Evolutionary conservation across 1,140 invertebrate species (phyloP), one percentile per base, ranked within the genome.

Genomic region (Luehdorfia chinensis): DNA sequence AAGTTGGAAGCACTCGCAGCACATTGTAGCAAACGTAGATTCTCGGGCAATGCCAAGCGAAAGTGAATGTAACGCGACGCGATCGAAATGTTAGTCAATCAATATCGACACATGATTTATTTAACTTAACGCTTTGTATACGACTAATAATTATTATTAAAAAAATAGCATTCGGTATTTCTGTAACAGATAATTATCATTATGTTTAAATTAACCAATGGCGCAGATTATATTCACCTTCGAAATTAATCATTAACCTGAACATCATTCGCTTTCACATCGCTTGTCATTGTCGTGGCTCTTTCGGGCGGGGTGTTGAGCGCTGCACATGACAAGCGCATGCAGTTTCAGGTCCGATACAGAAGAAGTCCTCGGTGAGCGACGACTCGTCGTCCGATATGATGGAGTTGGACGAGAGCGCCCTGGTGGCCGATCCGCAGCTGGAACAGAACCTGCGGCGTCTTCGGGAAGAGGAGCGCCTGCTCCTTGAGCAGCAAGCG

Each of bases 311-410:
- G 2, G 14, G 8, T 16, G 4, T 5, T n/a, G 39, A 28, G 25
- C n/a, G 25, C 39, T 43, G 30, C 14, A 48, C 12, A 28, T 30
- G 12, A n/a, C 8, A 30, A 33, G 32, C 13, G 16, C 25, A 7
- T 34, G 16, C 93, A 96, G 91, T 94, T 95, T 87, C 92, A 83
- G 81, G 81, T 12, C 78, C 81, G 19, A 83, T 85, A 28, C 55
- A 57, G 21, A 85, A 95, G 89, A 96, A 96, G 89, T 95, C 95
- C 81, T 94, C 93, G 75, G 95, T 95, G 66, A 91, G 96, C 80
- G 96, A 95, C 61, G 96, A 97, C 84, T 97, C 95, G 47, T 95
- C 95, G 64, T 97, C 96, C 60, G 96, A 98, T 83, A 94, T 97
- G 81, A 96, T 97, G 92, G 97, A 98, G 86, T 90, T 97, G 84